phyloP scores from a whole-genome alignment of 2,888 invertebrate species.

The Eristalis pertinax region DNA sequence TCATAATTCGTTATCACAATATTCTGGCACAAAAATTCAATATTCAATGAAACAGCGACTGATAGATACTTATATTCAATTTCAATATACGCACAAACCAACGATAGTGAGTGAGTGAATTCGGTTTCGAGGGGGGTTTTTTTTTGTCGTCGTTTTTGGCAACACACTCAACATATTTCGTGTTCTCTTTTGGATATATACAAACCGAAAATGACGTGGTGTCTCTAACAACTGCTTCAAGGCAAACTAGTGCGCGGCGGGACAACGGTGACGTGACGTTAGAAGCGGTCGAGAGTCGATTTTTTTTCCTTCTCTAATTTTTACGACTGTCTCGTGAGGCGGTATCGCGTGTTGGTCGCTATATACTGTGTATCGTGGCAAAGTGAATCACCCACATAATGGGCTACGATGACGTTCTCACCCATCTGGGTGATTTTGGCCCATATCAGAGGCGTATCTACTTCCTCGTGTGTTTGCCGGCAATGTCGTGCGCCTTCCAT shows the following conservation, averaged over 20 bases:
- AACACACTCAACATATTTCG: constrained; percentile 47
- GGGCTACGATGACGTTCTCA: constrained; percentile 88
- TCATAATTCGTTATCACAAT: constrained; percentile 36
- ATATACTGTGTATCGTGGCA: constrained; percentile 1
- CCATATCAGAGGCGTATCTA: constrained; percentile 87
- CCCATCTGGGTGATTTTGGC: constrained; percentile 87
- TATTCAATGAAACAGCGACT: constrained; percentile 7
- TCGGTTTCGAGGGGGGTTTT: background rate
- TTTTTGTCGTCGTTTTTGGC: constrained; percentile 27
- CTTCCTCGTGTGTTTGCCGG: constrained; percentile 86
- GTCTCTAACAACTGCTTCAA: constrained; percentile 24
- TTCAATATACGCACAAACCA: background rate
- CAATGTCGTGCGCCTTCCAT: constrained; percentile 88
- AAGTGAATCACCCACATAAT: constrained; percentile 78
- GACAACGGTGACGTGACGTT: constrained; percentile 18
- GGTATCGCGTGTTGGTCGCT: background rate
- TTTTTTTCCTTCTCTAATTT: background rate
- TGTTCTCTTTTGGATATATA: constrained; percentile 37
- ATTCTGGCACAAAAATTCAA: constrained; percentile 18
- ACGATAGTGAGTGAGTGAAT: constrained; percentile 7
- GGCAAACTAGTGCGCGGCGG: background rate
- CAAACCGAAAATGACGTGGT: constrained; percentile 54
- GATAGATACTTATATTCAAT: constrained; percentile 16
- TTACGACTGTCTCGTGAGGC: background rate
- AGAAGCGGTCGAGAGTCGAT: background rate